Evolutionary conservation across 2,888 invertebrate species (phyloP).

Genomic region (Ectemnius lituratus): DNA sequence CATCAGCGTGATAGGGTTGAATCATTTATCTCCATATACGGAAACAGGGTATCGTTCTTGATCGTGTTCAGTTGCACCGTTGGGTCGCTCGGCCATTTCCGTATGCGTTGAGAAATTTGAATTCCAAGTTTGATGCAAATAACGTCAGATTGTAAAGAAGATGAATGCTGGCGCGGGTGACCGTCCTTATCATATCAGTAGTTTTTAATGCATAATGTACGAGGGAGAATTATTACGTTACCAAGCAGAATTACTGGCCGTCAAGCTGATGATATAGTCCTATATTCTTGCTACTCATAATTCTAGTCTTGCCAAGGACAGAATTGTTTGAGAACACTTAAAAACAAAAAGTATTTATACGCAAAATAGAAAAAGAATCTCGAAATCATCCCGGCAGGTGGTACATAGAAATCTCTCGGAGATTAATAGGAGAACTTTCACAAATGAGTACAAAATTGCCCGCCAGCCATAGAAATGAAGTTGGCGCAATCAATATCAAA

Average conservation of each 20-base stretch:
- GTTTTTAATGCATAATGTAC: slow-evolving; percentile 18
- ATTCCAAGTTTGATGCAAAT: slow-evolving; percentile 40
- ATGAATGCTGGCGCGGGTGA: slow-evolving; percentile 21
- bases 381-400: not conserved
- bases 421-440: not conserved
- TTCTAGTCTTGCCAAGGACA: too few species aligned
- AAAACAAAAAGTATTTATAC: too few species aligned
- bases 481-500: not conserved
- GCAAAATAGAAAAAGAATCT: too few species aligned
- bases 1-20: slow-evolving; percentile 19
- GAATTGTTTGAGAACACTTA: too few species aligned
- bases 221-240: slow-evolving; percentile 9
- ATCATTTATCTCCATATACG: slow-evolving; percentile 33
- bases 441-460: too few species aligned
- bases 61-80: slow-evolving; percentile 26
- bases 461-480: not conserved
- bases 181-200: slow-evolving; percentile 26
- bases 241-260: not conserved
- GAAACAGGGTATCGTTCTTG: slow-evolving; percentile 30
- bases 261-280: not conserved
- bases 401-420: not conserved
- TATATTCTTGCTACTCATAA: too few species aligned
- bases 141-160: slow-evolving; percentile 37
- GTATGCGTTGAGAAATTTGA: slow-evolving; percentile 30
- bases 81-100: slow-evolving; percentile 22